Base-by-base conservation (phyloP, 1,140 invertebrate genomes). In the Marisa cornuarietis region DNA sequence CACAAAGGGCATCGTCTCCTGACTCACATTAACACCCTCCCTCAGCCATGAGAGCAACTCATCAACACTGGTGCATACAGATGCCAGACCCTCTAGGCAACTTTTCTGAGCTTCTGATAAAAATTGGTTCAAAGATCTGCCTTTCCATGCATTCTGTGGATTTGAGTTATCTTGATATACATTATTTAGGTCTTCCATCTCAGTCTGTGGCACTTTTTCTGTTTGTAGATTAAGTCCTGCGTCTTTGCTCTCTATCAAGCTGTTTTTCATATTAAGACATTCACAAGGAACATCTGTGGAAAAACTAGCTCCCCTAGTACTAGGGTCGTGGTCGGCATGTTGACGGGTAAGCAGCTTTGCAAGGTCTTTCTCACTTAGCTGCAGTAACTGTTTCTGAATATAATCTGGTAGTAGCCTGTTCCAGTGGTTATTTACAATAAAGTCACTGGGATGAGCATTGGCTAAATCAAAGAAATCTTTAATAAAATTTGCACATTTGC, bases 391-490 rank as follows among this genome's bases (percentile, higher is more conserved):
- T 20, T 73, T n/a, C 66, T 79, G 82, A 22, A 85, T 81, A n/a
- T 63, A 18, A 1, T 76, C 18, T 4, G 80, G 73, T 51, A 85
- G 24, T 63, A 78, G 76, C 22, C 58, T 78, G n/a, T 82, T 80
- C 85, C 85, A 85, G 16, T 74, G 62, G 74, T 80, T 79, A 7
- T 83, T 52, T 18, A 81, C 65, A 31, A 85, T 85, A 61, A 85
- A 85, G 31, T 85, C 82, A 65, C 79, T 78, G 16, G 82, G 72
- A 78, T 83, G 80, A 16, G 75, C 73, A 73, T 85, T 84, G 22
- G 79, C 83, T 22, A 85, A 76, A 16, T 81, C 80, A 31, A 83
- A 78, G 71, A 83, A 85, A 54, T 63, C 31, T n/a, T 69, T 66
- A 22, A 84, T 26, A 54, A 84, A 82, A 31, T 74, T 54, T 49